Evolutionary conservation across 2,888 invertebrate genomes (phyloP).

Genomic region (Rugalucina vietnamica): DNA sequence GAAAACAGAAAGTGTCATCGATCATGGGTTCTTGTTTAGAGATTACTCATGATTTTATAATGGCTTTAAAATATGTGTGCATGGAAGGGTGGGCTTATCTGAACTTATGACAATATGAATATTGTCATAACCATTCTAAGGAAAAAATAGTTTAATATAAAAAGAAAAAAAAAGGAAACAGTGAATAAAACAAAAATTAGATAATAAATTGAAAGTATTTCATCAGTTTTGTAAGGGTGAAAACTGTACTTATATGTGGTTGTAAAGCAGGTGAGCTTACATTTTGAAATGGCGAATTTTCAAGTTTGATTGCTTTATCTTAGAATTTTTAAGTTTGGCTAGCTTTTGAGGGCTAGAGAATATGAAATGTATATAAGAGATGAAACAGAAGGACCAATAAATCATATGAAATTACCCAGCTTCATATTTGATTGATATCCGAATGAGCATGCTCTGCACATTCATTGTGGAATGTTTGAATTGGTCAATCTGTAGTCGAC

Average conservation of each 20-base stretch:
- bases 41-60: no score
- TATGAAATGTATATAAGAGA: not conserved
- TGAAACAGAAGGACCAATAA: conserved; percentile 8
- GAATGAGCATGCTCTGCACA: not conserved
- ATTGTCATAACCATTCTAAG: no score
- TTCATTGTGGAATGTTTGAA: conserved; percentile 1
- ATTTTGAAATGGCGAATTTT: not conserved
- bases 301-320: not conserved
- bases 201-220: no score
- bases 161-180: no score
- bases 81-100: no score
- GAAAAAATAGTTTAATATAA: no score
- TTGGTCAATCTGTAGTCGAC: not conserved
- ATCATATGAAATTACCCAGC: not conserved
- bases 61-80: no score
- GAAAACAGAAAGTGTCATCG: no score
- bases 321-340: not conserved
- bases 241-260: not conserved
- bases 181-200: no score
- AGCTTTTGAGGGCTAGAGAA: not conserved
- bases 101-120: no score
- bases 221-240: not conserved
- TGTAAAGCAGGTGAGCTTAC: not conserved
- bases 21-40: no score
- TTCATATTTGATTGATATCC: not conserved